These are phyloP conservation scores for Machaerirhynchus nigripectus DNA, from an alignment of 2,113 vertebrate species.

Conservation along the genomic window DNA sequence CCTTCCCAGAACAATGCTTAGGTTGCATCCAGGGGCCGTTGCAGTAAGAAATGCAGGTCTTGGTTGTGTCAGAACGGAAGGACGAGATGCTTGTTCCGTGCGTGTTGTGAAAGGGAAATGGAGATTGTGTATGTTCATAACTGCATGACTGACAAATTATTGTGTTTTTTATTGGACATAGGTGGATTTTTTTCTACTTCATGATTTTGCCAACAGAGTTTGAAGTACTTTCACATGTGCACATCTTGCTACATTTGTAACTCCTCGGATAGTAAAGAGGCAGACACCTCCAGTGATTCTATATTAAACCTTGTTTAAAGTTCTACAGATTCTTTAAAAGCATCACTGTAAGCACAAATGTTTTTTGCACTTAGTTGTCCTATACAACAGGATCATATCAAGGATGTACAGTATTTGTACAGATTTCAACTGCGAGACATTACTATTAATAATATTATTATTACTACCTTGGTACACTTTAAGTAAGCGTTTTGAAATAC, in stretches of 20 bases:
- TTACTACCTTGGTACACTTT: not conserved
- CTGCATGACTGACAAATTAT: not conserved
- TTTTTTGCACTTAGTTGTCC: not conserved
- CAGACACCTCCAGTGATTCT: not conserved
- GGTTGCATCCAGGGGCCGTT: not conserved
- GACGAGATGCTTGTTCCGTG: not conserved
- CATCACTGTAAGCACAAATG: not conserved
- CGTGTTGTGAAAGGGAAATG: not conserved
- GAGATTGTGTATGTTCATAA: not conserved
- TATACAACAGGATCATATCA: not conserved
- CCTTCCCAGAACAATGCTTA: not conserved
- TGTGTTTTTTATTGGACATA: not conserved
- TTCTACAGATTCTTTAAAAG: not conserved
- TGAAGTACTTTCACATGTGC: not conserved
- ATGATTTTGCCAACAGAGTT: not conserved
- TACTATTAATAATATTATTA: too few relatives aligned
- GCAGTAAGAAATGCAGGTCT: not conserved
- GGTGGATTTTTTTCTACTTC: not conserved
- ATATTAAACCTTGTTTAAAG: not conserved
- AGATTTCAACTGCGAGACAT: not conserved
- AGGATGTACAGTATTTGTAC: not conserved
- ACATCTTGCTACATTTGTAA: not conserved
- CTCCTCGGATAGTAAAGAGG: not conserved
- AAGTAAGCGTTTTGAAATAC: not conserved
- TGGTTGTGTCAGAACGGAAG: not conserved